Base-by-base conservation (phyloP, 2,113 vertebrate genomes). In the Sclerurus mexicanus region DNA sequence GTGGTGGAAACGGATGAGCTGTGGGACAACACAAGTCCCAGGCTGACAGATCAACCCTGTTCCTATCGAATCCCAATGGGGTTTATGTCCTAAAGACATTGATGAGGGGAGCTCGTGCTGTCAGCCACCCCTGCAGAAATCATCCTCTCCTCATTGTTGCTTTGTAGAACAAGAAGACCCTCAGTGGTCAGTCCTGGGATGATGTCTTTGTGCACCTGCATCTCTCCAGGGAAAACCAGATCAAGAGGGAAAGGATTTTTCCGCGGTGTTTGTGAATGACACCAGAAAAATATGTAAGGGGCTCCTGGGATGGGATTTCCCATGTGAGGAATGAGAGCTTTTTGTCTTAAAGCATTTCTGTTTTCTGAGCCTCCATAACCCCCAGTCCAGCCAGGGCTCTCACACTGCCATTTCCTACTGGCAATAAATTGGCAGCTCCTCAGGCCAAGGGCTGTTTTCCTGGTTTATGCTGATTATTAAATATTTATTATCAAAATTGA, bases 351-450 rank as follows among this genome's bases (percentile, higher is more conserved):
- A 95, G 69, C 40, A 31, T 75, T 91, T 95, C 25, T 67, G 0
- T 50, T 89, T 30, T 50, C 10, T 0, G 42, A 59, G 33, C 44
- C 12, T 20, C 35, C 0, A 14, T 9, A 71, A 1, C 14, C 25
- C 35, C 5, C 3, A 1, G 1, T 39, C 4, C 2, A 10, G 33
- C 3, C 49, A 30, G 49, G 2, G 0, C 17, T 78, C 7, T 5
- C 75, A 40, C 3, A 2, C 9, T 13, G 31, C 49, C 1, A n/a
- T 0, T 31, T 91, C 2, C 1, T 10, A 24, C 12, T 16, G 37
- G 31, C 1, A 11, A 37, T 42, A 44, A 66, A 46, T 17, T 58
- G 25, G 15, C 80, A 39, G 35, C 46, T 84, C 73, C 72, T 55
- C 2, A 7, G 35, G 84, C 39, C 64, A 71, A 69, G 46, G 50